Base-by-base conservation (phyloP, 2,888 invertebrate genomes). In the Drosophila paranaensis region DNA sequence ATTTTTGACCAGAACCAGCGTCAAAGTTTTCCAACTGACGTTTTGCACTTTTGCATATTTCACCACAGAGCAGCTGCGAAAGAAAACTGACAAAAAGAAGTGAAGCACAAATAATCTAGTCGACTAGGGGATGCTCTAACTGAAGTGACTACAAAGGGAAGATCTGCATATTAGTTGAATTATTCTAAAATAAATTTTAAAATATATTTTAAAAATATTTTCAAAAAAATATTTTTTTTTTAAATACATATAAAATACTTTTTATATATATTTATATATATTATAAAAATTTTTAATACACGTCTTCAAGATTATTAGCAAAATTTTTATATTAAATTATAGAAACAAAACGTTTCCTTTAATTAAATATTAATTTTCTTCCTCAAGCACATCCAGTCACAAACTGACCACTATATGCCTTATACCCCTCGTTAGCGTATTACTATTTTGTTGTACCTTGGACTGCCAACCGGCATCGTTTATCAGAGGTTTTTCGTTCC, bases 41-140 rank as follows among this genome's bases (percentile, higher is more conserved):
- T 77, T 81, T 79, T 82, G 79, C 86, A 86, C 86, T 87, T 87
- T 84, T 87, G 87, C 88, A 87, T 87, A 87, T 87, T 87, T 84
- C 80, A 78, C 75, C 78, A 73, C 75, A 66, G 71, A 77, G 69
- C 80, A 82, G 70, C 70, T 73, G 77, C 62, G 33, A 61, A 75
- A 39, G 72, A 67, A 67, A 77, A 71, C 74, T 77, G 60, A 48
- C 56, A 68, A 60, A 71, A 55, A 45, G 56, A 42, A 65, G 55
- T 14, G n/a, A 35, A 10, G n/a, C 3, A 14, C 13, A 13, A 6
- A 8, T 2, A 6, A 2, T 30, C 14, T 25, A 30, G 20, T 16
- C 39, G 25, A 33, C 42, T 1, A 13, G 13, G 1, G 4, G 35
- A 68, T 72, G 25, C 72, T 33, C 74, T 74, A 54, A 54, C 40